Evolutionary conservation across 2,888 invertebrate species (phyloP).

Genomic region (Orgyia antiqua): DNA sequence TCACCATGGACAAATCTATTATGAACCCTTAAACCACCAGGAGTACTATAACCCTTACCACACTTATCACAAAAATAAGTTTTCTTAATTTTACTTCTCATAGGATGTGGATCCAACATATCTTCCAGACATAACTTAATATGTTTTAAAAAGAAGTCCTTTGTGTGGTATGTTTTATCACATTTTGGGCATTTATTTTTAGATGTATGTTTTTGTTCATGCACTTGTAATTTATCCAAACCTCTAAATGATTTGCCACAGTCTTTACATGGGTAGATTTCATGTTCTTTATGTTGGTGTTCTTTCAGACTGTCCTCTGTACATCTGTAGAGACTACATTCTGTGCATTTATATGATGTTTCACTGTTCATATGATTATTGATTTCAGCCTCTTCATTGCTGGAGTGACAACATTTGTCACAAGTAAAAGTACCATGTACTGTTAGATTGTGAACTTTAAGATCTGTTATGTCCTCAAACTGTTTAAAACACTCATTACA

Average conservation of each 20-base stretch:
- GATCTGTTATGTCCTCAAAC: conserved; percentile 30
- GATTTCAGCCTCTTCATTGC: conserved; percentile 30
- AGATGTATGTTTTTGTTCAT: conserved; percentile 54
- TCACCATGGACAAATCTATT: neutral
- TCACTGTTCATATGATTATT: conserved; percentile 29
- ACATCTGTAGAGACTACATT: conserved; percentile 37
- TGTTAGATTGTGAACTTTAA: conserved; percentile 39
- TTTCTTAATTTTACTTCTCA: conserved; percentile 1
- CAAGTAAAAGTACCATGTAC: conserved; percentile 42
- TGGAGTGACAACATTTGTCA: conserved; percentile 40
- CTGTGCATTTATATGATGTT: conserved; percentile 39
- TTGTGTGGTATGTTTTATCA: conserved; percentile 42
- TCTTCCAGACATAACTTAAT: conserved; percentile 34
- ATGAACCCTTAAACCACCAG: conserved; percentile 48
- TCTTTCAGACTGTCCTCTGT: conserved; percentile 40
- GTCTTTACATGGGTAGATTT: conserved; percentile 45
- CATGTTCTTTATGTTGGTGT: conserved; percentile 43
- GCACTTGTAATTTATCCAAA: conserved; percentile 42
- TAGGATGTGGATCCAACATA: conserved; percentile 6
- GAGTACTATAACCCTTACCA: conserved; percentile 46
- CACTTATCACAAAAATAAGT: conserved; percentile 57
- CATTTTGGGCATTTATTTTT: conserved; percentile 52
- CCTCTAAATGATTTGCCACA: conserved; percentile 56
- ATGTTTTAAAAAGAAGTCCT: conserved; percentile 45
- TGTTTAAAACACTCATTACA: conserved; percentile 39